phyloP scores from a whole-genome alignment of 2,113 vertebrate species.

The Colinus virginianus region DNA sequence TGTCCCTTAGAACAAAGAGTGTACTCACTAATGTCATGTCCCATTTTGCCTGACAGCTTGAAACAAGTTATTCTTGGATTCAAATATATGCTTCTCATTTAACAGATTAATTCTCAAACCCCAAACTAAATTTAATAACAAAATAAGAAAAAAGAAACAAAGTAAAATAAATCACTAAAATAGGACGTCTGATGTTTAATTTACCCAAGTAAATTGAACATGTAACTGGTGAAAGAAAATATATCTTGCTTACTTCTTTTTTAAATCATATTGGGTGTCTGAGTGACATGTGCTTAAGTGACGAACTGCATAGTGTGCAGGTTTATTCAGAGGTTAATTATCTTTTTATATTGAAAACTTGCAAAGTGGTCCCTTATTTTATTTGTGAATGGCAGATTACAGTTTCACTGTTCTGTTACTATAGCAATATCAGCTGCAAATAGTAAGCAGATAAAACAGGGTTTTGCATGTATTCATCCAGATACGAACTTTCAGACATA shows the following conservation, averaged over 20 bases:
- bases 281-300: neutral
- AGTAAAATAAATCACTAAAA: neutral
- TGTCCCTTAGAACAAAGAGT: neutral
- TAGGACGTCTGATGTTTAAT: neutral
- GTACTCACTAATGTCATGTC: neutral
- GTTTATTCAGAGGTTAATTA: neutral
- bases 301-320: neutral
- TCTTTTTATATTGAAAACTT: neutral
- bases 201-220: neutral
- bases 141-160: neutral
- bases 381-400: constrained; percentile 5
- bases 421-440: constrained; percentile 12
- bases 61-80: neutral
- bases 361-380: neutral
- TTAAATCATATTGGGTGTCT: neutral
- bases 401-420: neutral
- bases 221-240: neutral
- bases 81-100: neutral
- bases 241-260: neutral
- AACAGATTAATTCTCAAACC: neutral
- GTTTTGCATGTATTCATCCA: neutral
- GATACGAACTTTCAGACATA: neutral
- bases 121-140: neutral
- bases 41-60: neutral
- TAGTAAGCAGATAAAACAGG: neutral